Conservation (phyloP, 2,797 vertebrate genomes). For the Chromobotia macracanthus region DNA sequence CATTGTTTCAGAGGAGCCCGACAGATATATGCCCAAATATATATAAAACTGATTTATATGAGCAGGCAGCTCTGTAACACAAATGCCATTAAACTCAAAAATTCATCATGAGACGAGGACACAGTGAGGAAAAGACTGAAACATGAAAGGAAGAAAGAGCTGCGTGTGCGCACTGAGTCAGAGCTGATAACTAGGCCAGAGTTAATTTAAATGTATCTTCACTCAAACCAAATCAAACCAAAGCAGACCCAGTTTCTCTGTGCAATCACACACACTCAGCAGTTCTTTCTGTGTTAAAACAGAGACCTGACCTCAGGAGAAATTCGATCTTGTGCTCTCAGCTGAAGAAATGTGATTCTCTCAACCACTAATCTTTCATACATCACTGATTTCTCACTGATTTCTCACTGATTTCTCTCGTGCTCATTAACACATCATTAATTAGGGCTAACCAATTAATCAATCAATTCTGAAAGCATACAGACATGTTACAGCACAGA, state of each 20-base stretch:
- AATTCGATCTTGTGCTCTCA: conserved; percentile 1
- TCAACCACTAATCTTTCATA: neutral
- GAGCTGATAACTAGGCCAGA: conserved; percentile 74
- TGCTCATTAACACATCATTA: neutral
- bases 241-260: conserved; percentile 24
- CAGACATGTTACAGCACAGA: too few relatives aligned
- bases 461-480: neutral
- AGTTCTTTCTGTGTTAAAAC: conserved; percentile 24
- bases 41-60: neutral
- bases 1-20: neutral
- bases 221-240: conserved; percentile 38
- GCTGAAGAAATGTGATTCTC: neutral
- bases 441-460: neutral
- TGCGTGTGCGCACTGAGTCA: conserved; percentile 65
- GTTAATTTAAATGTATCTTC: conserved; percentile 61
- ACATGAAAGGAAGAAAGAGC: conserved; percentile 31
- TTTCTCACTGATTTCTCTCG: too few relatives aligned
- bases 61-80: neutral
- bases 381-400: neutral
- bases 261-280: conserved; percentile 13
- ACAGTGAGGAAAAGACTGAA: neutral
- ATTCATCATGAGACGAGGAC: neutral
- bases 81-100: neutral
- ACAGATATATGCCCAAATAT: neutral
- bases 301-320: conserved; percentile 24